phyloP scores from a whole-genome alignment of 1,140 invertebrate genomes.

The Bombyx mandarina region DNA sequence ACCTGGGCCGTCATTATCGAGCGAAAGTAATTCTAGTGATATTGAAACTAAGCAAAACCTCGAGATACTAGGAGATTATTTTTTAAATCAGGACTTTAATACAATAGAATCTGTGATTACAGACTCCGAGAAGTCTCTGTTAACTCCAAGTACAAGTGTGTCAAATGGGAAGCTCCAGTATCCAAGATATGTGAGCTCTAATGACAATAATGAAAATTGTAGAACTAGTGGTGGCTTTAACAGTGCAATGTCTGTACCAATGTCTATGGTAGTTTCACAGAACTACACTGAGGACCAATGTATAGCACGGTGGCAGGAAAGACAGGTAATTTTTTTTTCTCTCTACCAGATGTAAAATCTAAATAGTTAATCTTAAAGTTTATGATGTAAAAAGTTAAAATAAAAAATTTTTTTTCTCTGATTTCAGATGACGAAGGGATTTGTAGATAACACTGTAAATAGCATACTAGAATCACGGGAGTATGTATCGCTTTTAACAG shows the following conservation, averaged over 20 bases:
- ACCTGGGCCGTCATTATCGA: conserved; percentile 25
- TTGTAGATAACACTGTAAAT: conserved; percentile 82
- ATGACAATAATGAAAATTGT: conserved; percentile 23
- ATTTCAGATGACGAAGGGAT: conserved; percentile 74
- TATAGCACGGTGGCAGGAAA: conserved; percentile 76
- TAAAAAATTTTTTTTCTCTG: conserved; percentile 8
- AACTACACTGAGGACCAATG: conserved; percentile 66
- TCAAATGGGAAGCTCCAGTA: conserved; percentile 33
- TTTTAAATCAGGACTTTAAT: conserved; percentile 62
- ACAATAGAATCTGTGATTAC: conserved; percentile 48
- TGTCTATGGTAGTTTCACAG: conserved; percentile 31
- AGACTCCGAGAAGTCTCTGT: conserved; percentile 31
- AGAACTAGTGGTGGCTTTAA: conserved; percentile 18
- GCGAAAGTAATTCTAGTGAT: conserved; percentile 22
- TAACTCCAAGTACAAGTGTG: conserved; percentile 33
- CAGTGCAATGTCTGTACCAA: conserved; percentile 13
- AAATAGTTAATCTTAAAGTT: background rate
- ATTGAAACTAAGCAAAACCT: conserved; percentile 56
- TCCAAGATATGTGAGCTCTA: conserved; percentile 48
- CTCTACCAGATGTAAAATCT: background rate
- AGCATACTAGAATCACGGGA: conserved; percentile 76
- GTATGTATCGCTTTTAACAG: conserved; percentile 52
- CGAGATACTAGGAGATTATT: conserved; percentile 60
- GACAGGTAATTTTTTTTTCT: conserved; percentile 64
- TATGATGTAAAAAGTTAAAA: background rate